These are phyloP conservation scores for Puntigrus tetrazona DNA, from an alignment of 2,113 vertebrate species.

Conservation along the genomic window DNA sequence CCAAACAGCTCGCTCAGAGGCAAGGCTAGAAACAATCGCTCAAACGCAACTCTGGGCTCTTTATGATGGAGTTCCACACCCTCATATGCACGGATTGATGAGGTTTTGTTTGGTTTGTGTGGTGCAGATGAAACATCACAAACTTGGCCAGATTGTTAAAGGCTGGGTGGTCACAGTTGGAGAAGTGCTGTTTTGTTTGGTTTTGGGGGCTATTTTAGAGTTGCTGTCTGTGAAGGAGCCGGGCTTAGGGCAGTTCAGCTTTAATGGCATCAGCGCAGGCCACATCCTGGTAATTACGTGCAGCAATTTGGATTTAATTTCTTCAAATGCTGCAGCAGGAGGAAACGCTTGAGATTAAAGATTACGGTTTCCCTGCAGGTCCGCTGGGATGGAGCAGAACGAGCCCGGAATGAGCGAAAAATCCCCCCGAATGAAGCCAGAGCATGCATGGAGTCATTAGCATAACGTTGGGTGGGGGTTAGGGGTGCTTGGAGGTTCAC, in stretches of 20 bases:
- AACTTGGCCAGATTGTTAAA: neutral
- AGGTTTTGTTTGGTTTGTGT: neutral
- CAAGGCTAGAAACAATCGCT: constrained; percentile 52
- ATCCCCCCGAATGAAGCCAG: constrained; percentile 54
- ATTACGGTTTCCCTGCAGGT: constrained; percentile 51
- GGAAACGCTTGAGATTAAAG: constrained; percentile 63
- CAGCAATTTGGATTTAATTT: constrained; percentile 61
- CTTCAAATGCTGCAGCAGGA: constrained; percentile 57
- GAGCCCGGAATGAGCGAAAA: constrained; percentile 45
- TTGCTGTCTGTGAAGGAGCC: constrained; percentile 2
- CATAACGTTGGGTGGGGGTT: constrained; percentile 56
- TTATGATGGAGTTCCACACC: constrained; percentile 19
- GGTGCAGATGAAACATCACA: neutral
- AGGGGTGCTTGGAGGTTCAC: neutral
- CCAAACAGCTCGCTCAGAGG: constrained; percentile 41
- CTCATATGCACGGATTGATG: constrained; percentile 23
- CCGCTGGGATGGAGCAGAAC: constrained; percentile 54
- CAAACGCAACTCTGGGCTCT: constrained; percentile 43
- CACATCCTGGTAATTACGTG: constrained; percentile 60
- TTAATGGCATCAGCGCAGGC: constrained; percentile 52
- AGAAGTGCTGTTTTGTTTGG: constrained; percentile 32
- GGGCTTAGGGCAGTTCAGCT: constrained; percentile 30
- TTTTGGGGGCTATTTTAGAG: constrained; percentile 31
- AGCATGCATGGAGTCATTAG: constrained; percentile 57
- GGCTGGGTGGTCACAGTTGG: constrained; percentile 7